A percentile compares a stretch with the other conserved stretches of the same genome.
These are phyloP conservation scores for Gymnothorax javanicus DNA, from an alignment of 2,797 vertebrate genomes.

Conservation along the genomic window DNA sequence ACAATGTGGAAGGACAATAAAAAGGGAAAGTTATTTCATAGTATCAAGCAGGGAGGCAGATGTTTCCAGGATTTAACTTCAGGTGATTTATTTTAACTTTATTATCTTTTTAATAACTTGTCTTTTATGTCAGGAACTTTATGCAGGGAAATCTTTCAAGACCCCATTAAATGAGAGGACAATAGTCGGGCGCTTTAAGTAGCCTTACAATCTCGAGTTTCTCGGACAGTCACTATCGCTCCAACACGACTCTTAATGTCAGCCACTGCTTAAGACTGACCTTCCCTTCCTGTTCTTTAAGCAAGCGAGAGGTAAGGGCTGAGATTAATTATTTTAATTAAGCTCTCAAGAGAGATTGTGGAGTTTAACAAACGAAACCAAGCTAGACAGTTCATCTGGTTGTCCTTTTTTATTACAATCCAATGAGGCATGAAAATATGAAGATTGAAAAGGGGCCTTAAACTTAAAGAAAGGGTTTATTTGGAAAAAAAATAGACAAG, in stretches of 20 bases:
- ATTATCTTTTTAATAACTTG: slow-evolving; percentile 35
- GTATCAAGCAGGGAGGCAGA: slow-evolving; percentile 17
- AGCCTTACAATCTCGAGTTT: slow-evolving; percentile 18
- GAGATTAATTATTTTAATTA: slow-evolving; percentile 41
- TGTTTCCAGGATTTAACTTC: slow-evolving; percentile 19
- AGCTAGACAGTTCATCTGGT: slow-evolving; percentile 30
- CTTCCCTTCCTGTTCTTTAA: slow-evolving; percentile 3
- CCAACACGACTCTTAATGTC: slow-evolving; percentile 20
- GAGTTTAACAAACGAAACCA: slow-evolving; percentile 39
- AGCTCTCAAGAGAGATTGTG: slow-evolving; percentile 21
- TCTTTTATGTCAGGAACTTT: slow-evolving; percentile 31
- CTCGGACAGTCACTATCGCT: slow-evolving; percentile 7
- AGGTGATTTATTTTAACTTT: slow-evolving; percentile 25
- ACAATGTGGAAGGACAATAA: slow-evolving; percentile 27
- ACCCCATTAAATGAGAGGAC: slow-evolving; percentile 17
- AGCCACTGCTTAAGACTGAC: slow-evolving; percentile 22
- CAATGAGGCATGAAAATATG: slow-evolving; percentile 13
- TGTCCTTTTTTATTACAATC: slow-evolving; percentile 4
- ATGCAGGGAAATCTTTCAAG: slow-evolving; percentile 21
- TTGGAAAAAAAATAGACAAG: not conserved
- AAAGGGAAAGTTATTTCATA: slow-evolving; percentile 15
- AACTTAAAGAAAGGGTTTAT: not conserved
- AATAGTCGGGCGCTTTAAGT: slow-evolving; percentile 15
- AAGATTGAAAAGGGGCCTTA: not conserved
- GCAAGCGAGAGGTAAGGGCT: slow-evolving; percentile 18